A percentile compares a stretch with the other conserved stretches of the same genome.
Evolutionary conservation across 2,797 vertebrate genomes (phyloP).

Genomic region (Pangasius macronema): DNA sequence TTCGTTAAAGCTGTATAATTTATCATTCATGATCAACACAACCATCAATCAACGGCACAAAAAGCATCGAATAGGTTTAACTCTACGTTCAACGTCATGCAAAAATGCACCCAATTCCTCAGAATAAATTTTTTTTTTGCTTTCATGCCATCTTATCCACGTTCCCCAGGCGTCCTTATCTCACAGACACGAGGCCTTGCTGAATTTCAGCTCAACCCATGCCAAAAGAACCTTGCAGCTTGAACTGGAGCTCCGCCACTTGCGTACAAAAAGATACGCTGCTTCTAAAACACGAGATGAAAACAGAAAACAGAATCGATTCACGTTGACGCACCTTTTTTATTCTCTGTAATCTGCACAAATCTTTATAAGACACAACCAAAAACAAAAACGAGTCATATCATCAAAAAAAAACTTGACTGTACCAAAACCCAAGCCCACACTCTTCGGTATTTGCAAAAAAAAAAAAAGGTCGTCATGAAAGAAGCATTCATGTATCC

Average conservation of each 20-base stretch:
- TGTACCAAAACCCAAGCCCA: not conserved
- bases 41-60: constrained; percentile 50
- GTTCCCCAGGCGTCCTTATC: constrained; percentile 66
- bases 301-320: not conserved
- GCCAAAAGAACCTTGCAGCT: not conserved
- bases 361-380: not conserved
- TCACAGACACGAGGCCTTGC: constrained; percentile 44
- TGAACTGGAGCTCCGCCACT: too few relatives aligned
- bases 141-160: constrained; percentile 63
- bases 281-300: not conserved
- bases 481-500: not conserved
- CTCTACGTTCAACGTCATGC: not conserved
- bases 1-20: constrained; percentile 47
- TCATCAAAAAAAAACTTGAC: not conserved
- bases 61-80: not conserved
- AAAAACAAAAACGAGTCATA: not conserved
- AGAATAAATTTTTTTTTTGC: constrained; percentile 55
- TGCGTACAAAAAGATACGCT: not conserved
- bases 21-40: not conserved
- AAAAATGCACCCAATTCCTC: constrained; percentile 41
- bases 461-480: not conserved
- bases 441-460: not conserved
- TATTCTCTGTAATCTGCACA: not conserved
- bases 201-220: constrained; percentile 19
- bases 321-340: not conserved